phyloP scores from a whole-genome alignment of 1,140 invertebrate genomes.

The Ptiloglossa arizonensis region DNA sequence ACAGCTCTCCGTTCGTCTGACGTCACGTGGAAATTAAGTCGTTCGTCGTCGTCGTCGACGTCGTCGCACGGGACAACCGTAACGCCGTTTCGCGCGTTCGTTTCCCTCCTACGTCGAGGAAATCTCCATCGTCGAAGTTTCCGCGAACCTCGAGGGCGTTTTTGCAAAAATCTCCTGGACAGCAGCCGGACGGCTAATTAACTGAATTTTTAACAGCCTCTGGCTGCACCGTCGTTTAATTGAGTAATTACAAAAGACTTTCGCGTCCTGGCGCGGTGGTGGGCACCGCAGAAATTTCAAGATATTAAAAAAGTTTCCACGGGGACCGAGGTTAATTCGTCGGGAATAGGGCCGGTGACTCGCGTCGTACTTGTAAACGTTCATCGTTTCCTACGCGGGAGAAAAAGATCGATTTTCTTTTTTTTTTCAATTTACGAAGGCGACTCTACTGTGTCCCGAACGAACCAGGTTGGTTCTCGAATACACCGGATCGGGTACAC shows the following conservation, averaged over 20 bases:
- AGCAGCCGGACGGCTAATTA: too few species aligned
- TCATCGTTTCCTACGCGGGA: too few species aligned
- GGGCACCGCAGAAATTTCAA: not conserved
- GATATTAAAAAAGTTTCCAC: not conserved
- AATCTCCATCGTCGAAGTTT: too few species aligned
- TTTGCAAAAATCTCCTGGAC: too few species aligned
- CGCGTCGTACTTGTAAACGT: too few species aligned
- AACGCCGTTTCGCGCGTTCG: not conserved
- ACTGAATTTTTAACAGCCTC: not conserved
- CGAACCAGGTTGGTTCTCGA: not conserved
- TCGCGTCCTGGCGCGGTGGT: not conserved
- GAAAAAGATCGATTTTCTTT: too few species aligned
- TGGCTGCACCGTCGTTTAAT: not conserved
- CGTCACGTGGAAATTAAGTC: conserved; percentile 14
- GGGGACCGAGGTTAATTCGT: not conserved
- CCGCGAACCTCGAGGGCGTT: too few species aligned
- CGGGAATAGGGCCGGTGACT: too few species aligned
- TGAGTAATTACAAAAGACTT: not conserved
- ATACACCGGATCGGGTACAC: not conserved
- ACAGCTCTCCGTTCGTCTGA: not conserved
- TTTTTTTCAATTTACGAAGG: too few species aligned
- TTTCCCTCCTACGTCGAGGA: too few species aligned
- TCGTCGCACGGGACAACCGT: too few species aligned
- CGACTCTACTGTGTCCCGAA: too few species aligned
- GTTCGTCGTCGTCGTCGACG: not conserved